Conservation (phyloP, 2,797 vertebrate species). For the Melopsittacus undulatus region DNA sequence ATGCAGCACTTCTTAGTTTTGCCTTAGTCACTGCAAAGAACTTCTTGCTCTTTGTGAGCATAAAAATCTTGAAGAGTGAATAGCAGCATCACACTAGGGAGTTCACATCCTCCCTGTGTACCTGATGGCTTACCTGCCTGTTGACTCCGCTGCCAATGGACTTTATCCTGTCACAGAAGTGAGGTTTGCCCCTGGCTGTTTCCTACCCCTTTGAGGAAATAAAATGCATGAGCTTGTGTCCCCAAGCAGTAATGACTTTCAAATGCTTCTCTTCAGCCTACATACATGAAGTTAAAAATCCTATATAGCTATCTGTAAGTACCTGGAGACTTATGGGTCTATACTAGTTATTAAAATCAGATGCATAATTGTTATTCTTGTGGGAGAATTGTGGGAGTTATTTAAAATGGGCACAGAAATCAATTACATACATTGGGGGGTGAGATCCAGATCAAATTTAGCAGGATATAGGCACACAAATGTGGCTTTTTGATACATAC, state of each 20-base stretch:
- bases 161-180: not conserved
- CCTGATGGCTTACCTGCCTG: not conserved
- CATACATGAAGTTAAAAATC: conserved; percentile 28
- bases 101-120: not conserved
- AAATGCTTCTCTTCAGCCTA: not conserved
- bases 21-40: not conserved
- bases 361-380: conserved; percentile 39
- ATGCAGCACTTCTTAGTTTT: not conserved
- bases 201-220: not conserved
- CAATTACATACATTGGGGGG: conserved; percentile 43
- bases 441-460: conserved; percentile 61
- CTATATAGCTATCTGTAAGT: conserved; percentile 18
- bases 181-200: not conserved
- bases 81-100: not conserved
- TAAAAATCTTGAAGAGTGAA: not conserved
- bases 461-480: not conserved
- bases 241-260: not conserved
- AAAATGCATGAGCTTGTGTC: not conserved
- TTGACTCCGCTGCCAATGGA: not conserved
- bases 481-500: conserved; percentile 12
- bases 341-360: conserved; percentile 25
- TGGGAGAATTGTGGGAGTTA: conserved; percentile 32
- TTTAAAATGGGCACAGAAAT: conserved; percentile 50
- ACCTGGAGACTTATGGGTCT: conserved; percentile 8
- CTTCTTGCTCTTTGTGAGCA: not conserved